Evolutionary conservation across 2,888 invertebrate genomes (phyloP), one percentile per base, ranked within the genome.

Genomic region (Synergus laeviventris): DNA sequence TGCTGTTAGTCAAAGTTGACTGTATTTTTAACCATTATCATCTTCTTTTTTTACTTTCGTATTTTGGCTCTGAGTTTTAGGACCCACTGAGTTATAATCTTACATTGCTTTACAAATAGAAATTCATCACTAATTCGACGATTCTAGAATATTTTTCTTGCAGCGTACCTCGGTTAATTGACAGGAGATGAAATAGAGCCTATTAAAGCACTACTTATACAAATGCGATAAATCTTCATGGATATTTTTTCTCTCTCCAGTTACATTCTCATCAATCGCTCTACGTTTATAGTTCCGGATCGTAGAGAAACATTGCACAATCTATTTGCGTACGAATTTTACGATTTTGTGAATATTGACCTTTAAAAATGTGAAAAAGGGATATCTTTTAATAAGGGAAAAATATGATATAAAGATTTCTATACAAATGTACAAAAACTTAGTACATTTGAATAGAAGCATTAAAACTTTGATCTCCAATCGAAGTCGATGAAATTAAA

Each of bases 171-270:
- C 7, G n/a, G 31, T 66, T 66, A 66, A 66, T 66, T 66, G 66
- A 24, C 66, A 66, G 45, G 66, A 45, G 66, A 66, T 45, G 45
- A 66, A 45, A 66, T 66, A 66, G 24, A 45, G 45, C 24, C 66
- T 45, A 45, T 66, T 66, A 66, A 66, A 66, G 42, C 21, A 21
- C 66, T 42, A 16, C 54, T 54, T 54, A 18, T 18, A 54, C 45
- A 66, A 66, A 66, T 66, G 66, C 42, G 31, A 66, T 66, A 66
- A 45, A 45, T 66, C 31, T 66, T n/a, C n/a, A n/a, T 31, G 21
- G 8, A 16, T 42, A 24, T 24, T 66, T 66, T 66, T 66, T 62
- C 62, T 54, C 18, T 54, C 24, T 21, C 16, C 18, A 45, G 24
- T 31, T 66, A 45, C 42, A 3, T 45, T 14, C 24, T 66, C 45